phyloP scores from a whole-genome alignment of 2,797 vertebrate genomes.

The Hozukius guyotensis region DNA sequence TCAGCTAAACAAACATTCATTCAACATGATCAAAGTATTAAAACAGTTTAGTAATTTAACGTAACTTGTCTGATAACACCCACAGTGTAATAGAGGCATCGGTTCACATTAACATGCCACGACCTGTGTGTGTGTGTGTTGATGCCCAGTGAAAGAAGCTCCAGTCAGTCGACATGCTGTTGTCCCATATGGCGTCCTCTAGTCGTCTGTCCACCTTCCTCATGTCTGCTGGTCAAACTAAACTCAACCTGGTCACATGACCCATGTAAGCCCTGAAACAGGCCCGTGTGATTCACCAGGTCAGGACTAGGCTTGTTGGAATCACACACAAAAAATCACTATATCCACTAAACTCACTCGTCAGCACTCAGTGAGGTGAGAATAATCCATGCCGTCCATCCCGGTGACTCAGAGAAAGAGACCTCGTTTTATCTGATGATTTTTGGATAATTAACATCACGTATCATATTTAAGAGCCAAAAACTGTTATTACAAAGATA shows the following conservation, averaged over 20 bases:
- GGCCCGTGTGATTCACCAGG: slow-evolving; percentile 38
- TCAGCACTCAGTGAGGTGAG: background rate
- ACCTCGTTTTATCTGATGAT: background rate
- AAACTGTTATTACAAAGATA: slow-evolving; percentile 1
- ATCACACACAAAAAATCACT: slow-evolving; percentile 18
- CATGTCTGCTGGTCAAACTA: slow-evolving; percentile 29
- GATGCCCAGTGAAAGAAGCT: slow-evolving; percentile 41
- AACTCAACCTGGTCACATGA: slow-evolving; percentile 44
- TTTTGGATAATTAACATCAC: background rate
- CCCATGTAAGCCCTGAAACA: slow-evolving; percentile 10
- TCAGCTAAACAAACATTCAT: background rate
- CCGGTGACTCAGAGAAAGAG: background rate
- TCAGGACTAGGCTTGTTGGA: slow-evolving; percentile 22
- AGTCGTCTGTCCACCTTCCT: slow-evolving; percentile 44
- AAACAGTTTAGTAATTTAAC: background rate
- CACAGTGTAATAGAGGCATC: slow-evolving; percentile 18
- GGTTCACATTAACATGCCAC: slow-evolving; percentile 27
- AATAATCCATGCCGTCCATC: background rate
- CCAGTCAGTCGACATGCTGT: slow-evolving; percentile 59
- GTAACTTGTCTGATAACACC: slow-evolving; percentile 8
- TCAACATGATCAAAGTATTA: background rate
- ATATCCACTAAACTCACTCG: background rate
- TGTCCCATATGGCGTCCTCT: slow-evolving; percentile 64
- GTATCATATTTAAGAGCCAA: background rate
- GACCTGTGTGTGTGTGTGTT: slow-evolving; percentile 51